phyloP scores from a whole-genome alignment of 2,113 vertebrate species.

The Nyctereutes procyonoides region DNA sequence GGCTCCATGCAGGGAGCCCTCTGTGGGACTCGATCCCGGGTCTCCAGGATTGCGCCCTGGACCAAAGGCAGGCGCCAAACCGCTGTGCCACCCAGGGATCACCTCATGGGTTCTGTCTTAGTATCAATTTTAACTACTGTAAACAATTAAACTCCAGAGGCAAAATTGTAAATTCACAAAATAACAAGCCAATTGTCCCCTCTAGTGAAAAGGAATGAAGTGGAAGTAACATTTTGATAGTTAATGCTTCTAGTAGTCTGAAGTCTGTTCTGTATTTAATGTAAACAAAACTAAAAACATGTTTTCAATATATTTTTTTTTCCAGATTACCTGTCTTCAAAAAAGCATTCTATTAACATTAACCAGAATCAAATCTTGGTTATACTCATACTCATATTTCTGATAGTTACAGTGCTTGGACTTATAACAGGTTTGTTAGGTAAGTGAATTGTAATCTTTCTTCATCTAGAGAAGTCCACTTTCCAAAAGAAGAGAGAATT shows the following conservation, averaged over 20 bases:
- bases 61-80: too few relatives aligned
- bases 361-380: rapidly evolving
- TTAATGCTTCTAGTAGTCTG: background rate
- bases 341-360: background rate
- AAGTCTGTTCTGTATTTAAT: background rate
- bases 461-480: background rate
- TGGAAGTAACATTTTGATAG: background rate
- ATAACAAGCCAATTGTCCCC: background rate
- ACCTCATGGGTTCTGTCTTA: background rate
- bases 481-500: background rate
- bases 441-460: constrained; percentile 28
- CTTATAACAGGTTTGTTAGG: rapidly evolving
- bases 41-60: too few relatives aligned
- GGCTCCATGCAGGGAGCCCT: too few relatives aligned
- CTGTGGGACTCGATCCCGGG: too few relatives aligned
- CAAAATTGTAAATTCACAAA: background rate
- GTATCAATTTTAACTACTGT: background rate
- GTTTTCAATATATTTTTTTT: background rate
- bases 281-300: background rate
- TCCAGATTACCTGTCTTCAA: background rate
- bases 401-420: background rate
- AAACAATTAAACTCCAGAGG: background rate
- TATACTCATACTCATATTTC: rapidly evolving
- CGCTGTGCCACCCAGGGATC: too few relatives aligned
- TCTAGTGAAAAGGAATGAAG: background rate